phyloP scores from a whole-genome alignment of 1,140 invertebrate species.

The Drosophila micromelanica region DNA sequence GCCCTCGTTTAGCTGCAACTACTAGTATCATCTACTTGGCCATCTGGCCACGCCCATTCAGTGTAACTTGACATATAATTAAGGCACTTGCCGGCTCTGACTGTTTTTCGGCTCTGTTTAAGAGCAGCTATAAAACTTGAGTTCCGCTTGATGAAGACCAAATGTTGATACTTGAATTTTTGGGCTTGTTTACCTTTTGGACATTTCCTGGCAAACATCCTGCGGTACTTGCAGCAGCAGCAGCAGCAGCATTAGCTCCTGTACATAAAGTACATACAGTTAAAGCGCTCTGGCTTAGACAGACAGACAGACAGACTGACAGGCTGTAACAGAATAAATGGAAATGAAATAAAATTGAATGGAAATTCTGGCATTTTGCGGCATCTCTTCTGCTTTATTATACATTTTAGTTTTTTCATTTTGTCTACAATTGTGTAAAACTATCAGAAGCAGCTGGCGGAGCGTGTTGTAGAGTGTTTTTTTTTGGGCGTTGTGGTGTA shows the following conservation, averaged over 20 bases:
- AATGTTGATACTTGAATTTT: slow-evolving; percentile 48
- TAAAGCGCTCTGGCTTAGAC: slow-evolving; percentile 23
- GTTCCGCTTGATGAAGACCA: slow-evolving; percentile 35
- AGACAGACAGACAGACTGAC: slow-evolving; percentile 24
- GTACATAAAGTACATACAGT: slow-evolving; percentile 3
- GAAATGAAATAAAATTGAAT: slow-evolving; percentile 16
- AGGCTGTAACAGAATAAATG: slow-evolving; percentile 1
- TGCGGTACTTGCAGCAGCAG: slow-evolving; percentile 26
- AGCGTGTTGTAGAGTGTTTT: not conserved
- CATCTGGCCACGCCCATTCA: slow-evolving; percentile 25
- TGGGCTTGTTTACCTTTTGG: slow-evolving; percentile 40
- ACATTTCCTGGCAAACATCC: slow-evolving; percentile 53
- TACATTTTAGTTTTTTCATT: slow-evolving; percentile 14
- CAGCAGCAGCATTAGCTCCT: slow-evolving; percentile 3
- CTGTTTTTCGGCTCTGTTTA: slow-evolving; percentile 16
- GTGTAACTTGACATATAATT: slow-evolving; percentile 48
- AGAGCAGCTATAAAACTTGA: slow-evolving; percentile 41
- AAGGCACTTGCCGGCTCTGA: slow-evolving; percentile 17
- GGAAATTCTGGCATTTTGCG: slow-evolving; percentile 23
- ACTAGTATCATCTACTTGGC: slow-evolving; percentile 22
- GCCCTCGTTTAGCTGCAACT: slow-evolving; percentile 27
- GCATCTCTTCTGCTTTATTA: slow-evolving; percentile 28
- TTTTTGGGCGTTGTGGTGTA: slow-evolving; percentile 3
- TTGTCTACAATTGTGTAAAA: slow-evolving; percentile 29
- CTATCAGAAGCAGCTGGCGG: slow-evolving; percentile 18